Conservation (phyloP, 1,140 invertebrate genomes). For the Drosophila elegans region DNA sequence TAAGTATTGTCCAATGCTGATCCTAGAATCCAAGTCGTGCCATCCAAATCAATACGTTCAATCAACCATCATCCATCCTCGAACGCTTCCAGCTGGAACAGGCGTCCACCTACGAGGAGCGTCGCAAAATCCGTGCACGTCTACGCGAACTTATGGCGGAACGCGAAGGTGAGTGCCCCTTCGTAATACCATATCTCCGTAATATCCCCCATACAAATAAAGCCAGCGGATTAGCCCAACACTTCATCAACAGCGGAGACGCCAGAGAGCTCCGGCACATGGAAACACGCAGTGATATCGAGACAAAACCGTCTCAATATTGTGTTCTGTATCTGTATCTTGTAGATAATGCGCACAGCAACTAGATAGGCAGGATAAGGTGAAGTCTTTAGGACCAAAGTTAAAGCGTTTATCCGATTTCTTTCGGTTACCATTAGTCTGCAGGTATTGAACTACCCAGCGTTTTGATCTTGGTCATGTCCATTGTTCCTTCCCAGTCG, state of each 20-base stretch:
- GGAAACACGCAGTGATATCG: conserved; percentile 13
- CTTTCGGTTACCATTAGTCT: conserved; percentile 8
- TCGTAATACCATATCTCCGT: not conserved
- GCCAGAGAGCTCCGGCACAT: not conserved
- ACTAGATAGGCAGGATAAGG: conserved; percentile 32
- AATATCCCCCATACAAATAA: not conserved
- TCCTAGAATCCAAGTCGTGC: conserved; percentile 38
- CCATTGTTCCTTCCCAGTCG: conserved; percentile 14
- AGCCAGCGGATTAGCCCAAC: conserved; percentile 14
- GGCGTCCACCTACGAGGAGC: conserved; percentile 93
- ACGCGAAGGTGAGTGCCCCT: conserved; percentile 88
- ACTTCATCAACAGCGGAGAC: conserved; percentile 7
- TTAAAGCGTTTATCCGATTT: conserved; percentile 16
- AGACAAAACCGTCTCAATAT: conserved; percentile 19
- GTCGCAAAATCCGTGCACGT: conserved; percentile 91
- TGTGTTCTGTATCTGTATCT: conserved; percentile 58
- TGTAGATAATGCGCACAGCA: conserved; percentile 53
- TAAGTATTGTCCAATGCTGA: conserved; percentile 83
- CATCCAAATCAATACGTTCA: not conserved
- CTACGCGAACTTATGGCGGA: conserved; percentile 91
- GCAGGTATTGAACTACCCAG: conserved; percentile 29
- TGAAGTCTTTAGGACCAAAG: conserved; percentile 13
- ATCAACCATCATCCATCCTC: conserved; percentile 2
- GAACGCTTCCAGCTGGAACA: conserved; percentile 90
- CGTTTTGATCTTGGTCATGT: conserved; percentile 24